A percentile compares a stretch with the other conserved stretches of the same genome.
Evolutionary conservation across 2,797 vertebrate genomes (phyloP).

Genomic region (Mionectes olivaceus): DNA sequence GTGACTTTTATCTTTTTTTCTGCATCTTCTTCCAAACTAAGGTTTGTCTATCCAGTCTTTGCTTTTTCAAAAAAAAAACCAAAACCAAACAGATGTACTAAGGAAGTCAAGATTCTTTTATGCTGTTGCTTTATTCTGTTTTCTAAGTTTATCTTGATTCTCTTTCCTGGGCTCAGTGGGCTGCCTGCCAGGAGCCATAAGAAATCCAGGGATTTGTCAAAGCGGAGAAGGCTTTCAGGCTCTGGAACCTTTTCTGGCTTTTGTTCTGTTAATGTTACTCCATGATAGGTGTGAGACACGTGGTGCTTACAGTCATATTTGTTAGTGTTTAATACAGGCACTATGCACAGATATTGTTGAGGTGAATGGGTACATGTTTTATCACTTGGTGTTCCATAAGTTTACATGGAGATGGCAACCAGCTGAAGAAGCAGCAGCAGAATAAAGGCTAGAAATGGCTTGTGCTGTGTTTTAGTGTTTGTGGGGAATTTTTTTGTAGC

Average conservation of each 20-base stretch:
- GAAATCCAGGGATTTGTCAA: not conserved
- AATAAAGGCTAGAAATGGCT: not conserved
- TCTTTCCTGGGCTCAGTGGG: not conserved
- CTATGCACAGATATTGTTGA: fast-evolving
- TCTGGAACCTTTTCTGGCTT: not conserved
- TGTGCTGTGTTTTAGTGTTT: not conserved
- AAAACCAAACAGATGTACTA: not conserved
- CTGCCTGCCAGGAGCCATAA: not conserved
- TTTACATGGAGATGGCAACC: not conserved
- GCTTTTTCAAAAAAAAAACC: not conserved
- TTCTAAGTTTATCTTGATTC: not conserved
- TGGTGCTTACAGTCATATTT: not conserved
- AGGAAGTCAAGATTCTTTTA: not conserved
- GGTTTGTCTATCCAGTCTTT: not conserved
- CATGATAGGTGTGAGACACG: not conserved
- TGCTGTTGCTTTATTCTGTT: not conserved
- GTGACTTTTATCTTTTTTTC: not conserved
- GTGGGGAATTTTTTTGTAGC: not conserved
- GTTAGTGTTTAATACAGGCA: not conserved
- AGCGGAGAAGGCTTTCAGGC: not conserved
- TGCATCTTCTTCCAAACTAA: not conserved
- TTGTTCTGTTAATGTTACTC: not conserved
- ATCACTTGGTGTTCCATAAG: not conserved
- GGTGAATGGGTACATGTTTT: not conserved
- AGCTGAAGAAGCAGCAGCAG: not conserved